Conservation (phyloP, 2,888 invertebrate species). For the Steinernema carpocapsae region DNA sequence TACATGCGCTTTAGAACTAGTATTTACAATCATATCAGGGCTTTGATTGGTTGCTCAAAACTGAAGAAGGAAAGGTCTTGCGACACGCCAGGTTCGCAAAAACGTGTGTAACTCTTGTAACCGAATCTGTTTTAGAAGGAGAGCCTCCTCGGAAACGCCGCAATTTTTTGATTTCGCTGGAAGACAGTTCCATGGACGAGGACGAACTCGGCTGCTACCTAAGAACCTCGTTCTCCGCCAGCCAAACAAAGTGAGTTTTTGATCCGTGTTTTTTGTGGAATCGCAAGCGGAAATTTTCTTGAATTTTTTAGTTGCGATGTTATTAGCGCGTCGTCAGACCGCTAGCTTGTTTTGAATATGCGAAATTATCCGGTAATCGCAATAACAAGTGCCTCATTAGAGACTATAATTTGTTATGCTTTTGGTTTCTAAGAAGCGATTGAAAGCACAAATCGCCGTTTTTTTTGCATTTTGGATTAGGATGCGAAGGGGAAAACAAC, state of each 20-base stretch:
- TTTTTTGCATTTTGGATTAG: no score
- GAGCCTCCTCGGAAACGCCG: slow-evolving; percentile 57
- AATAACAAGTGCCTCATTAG: neutral
- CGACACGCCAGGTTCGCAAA: neutral
- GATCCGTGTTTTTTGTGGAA: neutral
- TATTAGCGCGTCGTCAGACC: no score
- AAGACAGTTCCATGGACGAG: slow-evolving; percentile 57
- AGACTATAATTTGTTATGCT: no score
- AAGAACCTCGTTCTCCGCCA: slow-evolving; percentile 36
- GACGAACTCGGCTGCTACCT: slow-evolving; percentile 61
- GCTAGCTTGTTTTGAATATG: neutral
- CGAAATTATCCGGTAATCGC: neutral
- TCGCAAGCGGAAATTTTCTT: neutral
- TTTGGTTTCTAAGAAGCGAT: no score
- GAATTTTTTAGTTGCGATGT: no score
- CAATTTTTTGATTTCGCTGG: slow-evolving; percentile 59
- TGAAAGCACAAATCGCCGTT: no score
- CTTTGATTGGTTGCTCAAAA: slow-evolving; percentile 37
- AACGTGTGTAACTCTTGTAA: neutral
- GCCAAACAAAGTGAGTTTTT: slow-evolving; percentile 34
- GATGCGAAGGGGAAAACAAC: no score
- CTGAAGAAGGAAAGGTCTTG: slow-evolving; percentile 28
- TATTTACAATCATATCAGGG: slow-evolving; percentile 44
- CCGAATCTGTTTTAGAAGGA: slow-evolving; percentile 40
- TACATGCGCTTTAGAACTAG: slow-evolving; percentile 30